Evolutionary conservation across 1,140 invertebrate species (phyloP).

Genomic region (Cylas formicarius): DNA sequence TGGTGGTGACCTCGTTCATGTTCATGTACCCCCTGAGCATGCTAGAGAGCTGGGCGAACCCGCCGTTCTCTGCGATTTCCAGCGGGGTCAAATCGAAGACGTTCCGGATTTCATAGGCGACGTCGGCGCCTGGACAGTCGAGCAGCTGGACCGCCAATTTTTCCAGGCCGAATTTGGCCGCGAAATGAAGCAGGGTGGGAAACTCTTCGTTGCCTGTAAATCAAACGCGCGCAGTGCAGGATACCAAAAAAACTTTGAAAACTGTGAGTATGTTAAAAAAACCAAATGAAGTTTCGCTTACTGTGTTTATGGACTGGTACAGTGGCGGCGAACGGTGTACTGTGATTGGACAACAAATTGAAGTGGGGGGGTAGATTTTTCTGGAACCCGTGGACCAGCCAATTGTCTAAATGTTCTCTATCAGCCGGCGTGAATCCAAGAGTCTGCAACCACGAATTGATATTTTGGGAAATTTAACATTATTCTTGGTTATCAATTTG

Average conservation of each 20-base stretch:
- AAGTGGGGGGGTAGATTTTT: constrained; percentile 75
- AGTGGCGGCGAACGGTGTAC: constrained; percentile 40
- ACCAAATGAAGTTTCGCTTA: constrained; percentile 17
- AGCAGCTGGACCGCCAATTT: constrained; percentile 72
- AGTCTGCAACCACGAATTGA: constrained; percentile 49
- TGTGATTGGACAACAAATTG: constrained; percentile 56
- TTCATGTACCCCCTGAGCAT: constrained; percentile 68
- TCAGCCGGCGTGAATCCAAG: constrained; percentile 69
- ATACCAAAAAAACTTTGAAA: too few species aligned
- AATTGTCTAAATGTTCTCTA: constrained; percentile 70
- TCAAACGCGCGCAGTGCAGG: background rate
- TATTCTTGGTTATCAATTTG: background rate
- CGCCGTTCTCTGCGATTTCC: constrained; percentile 68
- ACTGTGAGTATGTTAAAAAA: too few species aligned
- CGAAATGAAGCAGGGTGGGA: constrained; percentile 82
- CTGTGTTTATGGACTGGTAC: constrained; percentile 39
- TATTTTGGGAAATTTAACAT: constrained; percentile 2
- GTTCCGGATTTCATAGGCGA: constrained; percentile 72
- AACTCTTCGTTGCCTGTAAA: constrained; percentile 66
- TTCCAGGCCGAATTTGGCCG: constrained; percentile 76
- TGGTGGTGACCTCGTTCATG: constrained; percentile 73
- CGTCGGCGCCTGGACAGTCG: constrained; percentile 74
- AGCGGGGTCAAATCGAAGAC: constrained; percentile 69
- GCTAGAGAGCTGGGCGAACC: constrained; percentile 61
- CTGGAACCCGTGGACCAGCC: constrained; percentile 71